Evolutionary conservation across 2,797 vertebrate genomes (phyloP).

Genomic region (Fringilla coelebs): DNA sequence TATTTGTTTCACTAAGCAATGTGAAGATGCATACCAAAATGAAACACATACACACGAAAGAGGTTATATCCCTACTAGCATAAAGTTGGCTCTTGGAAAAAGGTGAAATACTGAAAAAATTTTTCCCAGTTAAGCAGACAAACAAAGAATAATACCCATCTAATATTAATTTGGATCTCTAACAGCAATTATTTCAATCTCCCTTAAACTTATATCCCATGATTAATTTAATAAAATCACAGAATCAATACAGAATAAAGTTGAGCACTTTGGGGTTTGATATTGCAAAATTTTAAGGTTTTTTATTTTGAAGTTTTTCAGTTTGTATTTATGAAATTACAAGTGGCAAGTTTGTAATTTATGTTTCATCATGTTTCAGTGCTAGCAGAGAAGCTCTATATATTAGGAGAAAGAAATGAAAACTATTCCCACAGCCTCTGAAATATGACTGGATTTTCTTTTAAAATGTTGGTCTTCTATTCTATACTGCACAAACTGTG

Average conservation of each 20-base stretch:
- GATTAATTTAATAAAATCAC: background rate
- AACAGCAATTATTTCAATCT: background rate
- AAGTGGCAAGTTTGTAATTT: background rate
- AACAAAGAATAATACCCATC: slow-evolving; percentile 16
- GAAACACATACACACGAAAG: background rate
- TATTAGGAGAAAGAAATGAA: background rate
- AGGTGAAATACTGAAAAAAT: background rate
- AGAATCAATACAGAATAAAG: background rate
- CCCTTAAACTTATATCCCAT: background rate
- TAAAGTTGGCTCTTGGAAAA: background rate
- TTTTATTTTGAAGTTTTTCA: background rate
- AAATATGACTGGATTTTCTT: background rate
- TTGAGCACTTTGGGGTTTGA: background rate
- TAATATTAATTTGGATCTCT: background rate
- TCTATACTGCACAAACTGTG: background rate
- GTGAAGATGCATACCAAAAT: slow-evolving; percentile 13
- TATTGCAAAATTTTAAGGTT: background rate
- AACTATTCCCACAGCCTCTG: background rate
- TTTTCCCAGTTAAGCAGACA: background rate
- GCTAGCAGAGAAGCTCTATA: background rate
- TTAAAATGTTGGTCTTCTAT: background rate
- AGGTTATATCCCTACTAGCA: background rate
- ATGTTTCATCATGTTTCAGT: background rate
- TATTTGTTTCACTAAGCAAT: slow-evolving; percentile 47
- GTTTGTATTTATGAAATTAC: slow-evolving; percentile 31